Conservation (phyloP, 2,797 vertebrate species). For the Anguilla pacifica region DNA sequence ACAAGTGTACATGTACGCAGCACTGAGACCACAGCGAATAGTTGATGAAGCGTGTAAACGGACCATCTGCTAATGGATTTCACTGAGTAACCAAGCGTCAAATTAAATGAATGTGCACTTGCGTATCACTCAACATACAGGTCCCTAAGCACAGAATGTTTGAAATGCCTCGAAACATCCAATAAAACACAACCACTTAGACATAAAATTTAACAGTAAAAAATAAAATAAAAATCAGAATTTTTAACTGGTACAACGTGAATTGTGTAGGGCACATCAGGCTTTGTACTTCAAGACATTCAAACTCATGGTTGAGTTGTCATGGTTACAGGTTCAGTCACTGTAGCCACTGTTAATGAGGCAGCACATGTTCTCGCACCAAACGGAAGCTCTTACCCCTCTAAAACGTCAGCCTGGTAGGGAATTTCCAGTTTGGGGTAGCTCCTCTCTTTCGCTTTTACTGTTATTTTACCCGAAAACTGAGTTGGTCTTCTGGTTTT, state of each 20-base stretch:
- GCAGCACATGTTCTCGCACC: background rate
- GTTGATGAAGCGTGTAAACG: background rate
- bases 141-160: background rate
- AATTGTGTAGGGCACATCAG: background rate
- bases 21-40: background rate
- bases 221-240: background rate
- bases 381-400: slow-evolving; percentile 80
- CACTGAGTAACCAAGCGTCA: background rate
- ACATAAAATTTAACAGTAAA: background rate
- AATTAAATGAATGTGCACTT: background rate
- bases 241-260: background rate
- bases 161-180: background rate
- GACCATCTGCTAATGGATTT: background rate
- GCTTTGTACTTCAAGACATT: background rate
- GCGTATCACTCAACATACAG: background rate
- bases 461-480: slow-evolving; percentile 96
- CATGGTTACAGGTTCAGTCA: background rate
- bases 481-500: slow-evolving; percentile 91
- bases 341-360: background rate
- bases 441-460: slow-evolving; percentile 97
- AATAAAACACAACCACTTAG: background rate
- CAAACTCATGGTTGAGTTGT: background rate
- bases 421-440: slow-evolving; percentile 99
- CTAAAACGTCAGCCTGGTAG: slow-evolving; percentile 96
- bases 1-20: background rate